These are phyloP conservation scores for Isoperla grammatica DNA, from an alignment of 2,888 invertebrate species.

Conservation along the genomic window DNA sequence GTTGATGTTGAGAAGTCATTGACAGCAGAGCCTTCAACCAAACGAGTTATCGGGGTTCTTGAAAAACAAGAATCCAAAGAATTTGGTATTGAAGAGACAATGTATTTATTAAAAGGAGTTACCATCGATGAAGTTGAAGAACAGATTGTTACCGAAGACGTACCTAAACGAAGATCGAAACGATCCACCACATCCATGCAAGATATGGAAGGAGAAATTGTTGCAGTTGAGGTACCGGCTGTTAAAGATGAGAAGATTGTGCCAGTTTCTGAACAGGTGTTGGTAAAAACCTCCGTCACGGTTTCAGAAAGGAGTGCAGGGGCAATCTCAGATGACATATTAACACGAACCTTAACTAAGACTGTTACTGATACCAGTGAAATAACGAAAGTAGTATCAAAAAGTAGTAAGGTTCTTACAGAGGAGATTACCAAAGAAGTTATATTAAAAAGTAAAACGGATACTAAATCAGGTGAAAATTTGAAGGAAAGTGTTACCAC, in stretches of 20 bases:
- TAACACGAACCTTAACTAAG: too few species aligned
- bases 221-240: background rate
- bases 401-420: background rate
- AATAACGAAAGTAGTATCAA: background rate
- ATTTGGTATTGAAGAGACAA: constrained; percentile 6
- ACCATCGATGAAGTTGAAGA: background rate
- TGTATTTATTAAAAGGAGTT: background rate
- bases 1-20: too few species aligned
- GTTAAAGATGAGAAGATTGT: background rate
- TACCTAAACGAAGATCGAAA: constrained; percentile 5
- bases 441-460: too few species aligned
- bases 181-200: background rate
- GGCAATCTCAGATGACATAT: too few species aligned
- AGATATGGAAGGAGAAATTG: background rate
- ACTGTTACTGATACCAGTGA: background rate
- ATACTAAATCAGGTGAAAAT: too few species aligned
- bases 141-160: background rate
- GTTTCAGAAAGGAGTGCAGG: background rate
- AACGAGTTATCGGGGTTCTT: too few species aligned
- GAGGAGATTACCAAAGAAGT: background rate
- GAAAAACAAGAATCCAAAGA: background rate
- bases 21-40: too few species aligned
- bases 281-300: too few species aligned
- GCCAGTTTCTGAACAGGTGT: background rate
- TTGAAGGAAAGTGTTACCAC: too few species aligned